A percentile compares a stretch with the other conserved stretches of the same genome.
phyloP scores from a whole-genome alignment of 2,888 invertebrate species.

The Torymus auratus region DNA sequence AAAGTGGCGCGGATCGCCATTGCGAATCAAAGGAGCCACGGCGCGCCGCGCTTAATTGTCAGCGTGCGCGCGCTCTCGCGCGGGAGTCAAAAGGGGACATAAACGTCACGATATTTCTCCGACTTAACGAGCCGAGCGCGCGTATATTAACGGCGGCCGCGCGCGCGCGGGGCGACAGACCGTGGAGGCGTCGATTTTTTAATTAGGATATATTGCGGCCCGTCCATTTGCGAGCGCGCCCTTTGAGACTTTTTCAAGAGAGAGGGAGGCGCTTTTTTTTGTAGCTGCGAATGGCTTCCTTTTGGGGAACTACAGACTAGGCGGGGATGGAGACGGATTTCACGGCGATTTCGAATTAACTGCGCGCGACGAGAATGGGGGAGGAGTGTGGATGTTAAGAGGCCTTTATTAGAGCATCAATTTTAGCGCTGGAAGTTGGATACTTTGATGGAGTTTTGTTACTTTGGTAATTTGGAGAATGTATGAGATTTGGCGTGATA shows the following conservation, averaged over 20 bases:
- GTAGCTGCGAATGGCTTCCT: too few relatives aligned
- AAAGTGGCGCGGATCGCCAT: too few relatives aligned
- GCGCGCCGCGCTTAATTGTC: conserved; percentile 45
- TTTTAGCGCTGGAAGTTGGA: too few relatives aligned
- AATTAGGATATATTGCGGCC: conserved; percentile 68
- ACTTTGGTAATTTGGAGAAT: too few relatives aligned
- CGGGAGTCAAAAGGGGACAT: conserved; percentile 65
- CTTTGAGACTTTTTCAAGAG: conserved; percentile 21
- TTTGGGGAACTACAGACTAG: too few relatives aligned
- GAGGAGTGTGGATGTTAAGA: too few relatives aligned
- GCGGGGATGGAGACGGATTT: conserved; percentile 5
- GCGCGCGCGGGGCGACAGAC: conserved; percentile 67
- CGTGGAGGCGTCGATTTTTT: conserved; percentile 75
- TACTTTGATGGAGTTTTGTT: too few relatives aligned
- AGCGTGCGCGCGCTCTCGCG: conserved; percentile 22
- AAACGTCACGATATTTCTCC: conserved; percentile 76
- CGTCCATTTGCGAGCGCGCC: conserved; percentile 24
- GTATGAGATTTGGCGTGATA: too few relatives aligned
- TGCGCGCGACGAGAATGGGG: neutral
- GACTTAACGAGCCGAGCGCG: conserved; percentile 73
- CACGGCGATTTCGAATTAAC: conserved; percentile 23
- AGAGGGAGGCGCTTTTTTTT: neutral
- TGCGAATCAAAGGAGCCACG: conserved; percentile 40
- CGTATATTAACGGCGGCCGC: neutral
- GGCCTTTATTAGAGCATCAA: too few relatives aligned